These are phyloP conservation scores for Nycticryphes semicollaris DNA, from an alignment of 2,113 vertebrate species.

Conservation along the genomic window DNA sequence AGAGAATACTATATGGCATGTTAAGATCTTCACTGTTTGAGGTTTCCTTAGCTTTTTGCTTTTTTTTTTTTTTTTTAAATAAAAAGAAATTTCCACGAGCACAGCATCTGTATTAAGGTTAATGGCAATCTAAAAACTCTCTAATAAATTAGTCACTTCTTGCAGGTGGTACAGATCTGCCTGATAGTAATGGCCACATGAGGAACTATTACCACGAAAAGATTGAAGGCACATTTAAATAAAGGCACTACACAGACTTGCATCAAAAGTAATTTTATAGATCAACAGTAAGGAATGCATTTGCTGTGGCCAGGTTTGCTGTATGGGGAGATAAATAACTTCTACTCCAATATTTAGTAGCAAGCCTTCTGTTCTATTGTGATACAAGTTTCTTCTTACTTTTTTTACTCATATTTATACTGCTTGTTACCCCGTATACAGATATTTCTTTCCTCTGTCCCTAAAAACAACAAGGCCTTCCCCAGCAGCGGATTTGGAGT, in stretches of 20 bases:
- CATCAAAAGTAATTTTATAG: neutral
- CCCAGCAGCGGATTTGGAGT: neutral
- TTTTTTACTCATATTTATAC: neutral
- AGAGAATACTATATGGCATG: conserved; percentile 16
- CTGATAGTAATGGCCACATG: neutral
- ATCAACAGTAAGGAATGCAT: neutral
- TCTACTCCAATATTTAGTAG: conserved; percentile 7
- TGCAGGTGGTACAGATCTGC: neutral
- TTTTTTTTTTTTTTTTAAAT: neutral
- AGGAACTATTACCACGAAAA: neutral
- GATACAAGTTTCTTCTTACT: neutral
- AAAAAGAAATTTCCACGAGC: neutral
- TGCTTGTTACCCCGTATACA: conserved; percentile 13
- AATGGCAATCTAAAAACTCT: neutral
- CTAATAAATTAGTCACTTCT: neutral
- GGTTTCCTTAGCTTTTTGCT: neutral
- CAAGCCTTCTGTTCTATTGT: neutral
- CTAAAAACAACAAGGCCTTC: neutral
- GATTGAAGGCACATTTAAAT: neutral
- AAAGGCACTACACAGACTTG: neutral
- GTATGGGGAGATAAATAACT: neutral
- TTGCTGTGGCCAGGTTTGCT: neutral
- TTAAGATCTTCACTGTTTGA: neutral
- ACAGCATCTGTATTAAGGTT: neutral
- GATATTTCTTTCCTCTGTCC: neutral